A percentile compares a stretch with the other conserved stretches of the same genome.
Conservation (phyloP, 2,797 vertebrate species). For the Tapirus indicus region DNA sequence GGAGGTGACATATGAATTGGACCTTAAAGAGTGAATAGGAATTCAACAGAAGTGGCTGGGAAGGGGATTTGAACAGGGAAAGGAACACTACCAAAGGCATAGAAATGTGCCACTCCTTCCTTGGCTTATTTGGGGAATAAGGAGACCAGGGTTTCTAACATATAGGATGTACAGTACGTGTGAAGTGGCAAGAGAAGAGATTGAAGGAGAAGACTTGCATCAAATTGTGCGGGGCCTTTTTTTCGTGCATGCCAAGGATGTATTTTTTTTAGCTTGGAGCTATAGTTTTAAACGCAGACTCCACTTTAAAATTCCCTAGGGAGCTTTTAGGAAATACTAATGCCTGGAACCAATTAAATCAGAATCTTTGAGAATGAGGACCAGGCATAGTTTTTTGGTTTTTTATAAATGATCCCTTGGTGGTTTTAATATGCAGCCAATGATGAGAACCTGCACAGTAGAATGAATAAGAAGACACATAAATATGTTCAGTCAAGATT, state of each 20-base stretch:
- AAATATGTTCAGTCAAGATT: not conserved
- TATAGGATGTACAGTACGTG: not conserved
- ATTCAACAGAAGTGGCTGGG: not conserved
- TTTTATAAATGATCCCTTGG: not conserved
- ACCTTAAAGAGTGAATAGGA: not conserved
- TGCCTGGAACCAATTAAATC: slow-evolving; percentile 13
- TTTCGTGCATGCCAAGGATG: not conserved
- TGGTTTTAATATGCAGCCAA: slow-evolving; percentile 43
- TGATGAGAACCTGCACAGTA: not conserved
- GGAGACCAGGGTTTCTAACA: not conserved
- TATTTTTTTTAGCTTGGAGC: no score
- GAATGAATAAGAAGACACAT: not conserved
- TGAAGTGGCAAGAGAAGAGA: not conserved
- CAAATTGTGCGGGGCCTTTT: not conserved
- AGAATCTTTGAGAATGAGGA: slow-evolving; percentile 29
- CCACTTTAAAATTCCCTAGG: not conserved
- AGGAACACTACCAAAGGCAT: not conserved
- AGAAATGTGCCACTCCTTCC: not conserved
- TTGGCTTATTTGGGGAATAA: not conserved
- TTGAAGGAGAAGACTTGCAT: not conserved
- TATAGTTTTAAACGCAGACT: not conserved
- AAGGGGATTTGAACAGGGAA: not conserved
- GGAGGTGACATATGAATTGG: not conserved
- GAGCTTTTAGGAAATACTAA: slow-evolving; percentile 11
- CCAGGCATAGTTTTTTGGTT: not conserved